Conservation (phyloP, 2,113 vertebrate species). For the Eonycteris spelaea region DNA sequence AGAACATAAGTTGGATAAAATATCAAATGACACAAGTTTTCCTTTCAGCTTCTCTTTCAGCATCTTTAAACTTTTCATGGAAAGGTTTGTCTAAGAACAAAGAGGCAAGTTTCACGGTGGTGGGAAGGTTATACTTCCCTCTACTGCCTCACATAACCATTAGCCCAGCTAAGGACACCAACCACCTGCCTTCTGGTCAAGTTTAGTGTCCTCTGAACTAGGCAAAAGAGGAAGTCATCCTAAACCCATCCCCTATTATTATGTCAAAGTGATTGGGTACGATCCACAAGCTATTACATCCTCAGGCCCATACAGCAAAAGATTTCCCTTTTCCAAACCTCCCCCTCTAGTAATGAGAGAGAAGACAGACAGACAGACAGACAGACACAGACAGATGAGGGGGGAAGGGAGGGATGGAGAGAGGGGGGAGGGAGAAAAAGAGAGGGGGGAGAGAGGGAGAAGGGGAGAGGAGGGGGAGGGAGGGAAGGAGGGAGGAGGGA, state of each 20-base stretch:
- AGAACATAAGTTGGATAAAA: background rate
- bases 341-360: background rate
- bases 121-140: background rate
- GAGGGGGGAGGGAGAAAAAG: too few relatives aligned
- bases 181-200: background rate
- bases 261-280: background rate
- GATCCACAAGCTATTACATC: background rate
- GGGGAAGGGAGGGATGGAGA: too few relatives aligned
- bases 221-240: background rate
- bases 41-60: background rate
- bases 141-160: background rate
- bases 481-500: too few relatives aligned
- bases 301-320: background rate
- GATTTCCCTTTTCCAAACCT: background rate
- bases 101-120: background rate
- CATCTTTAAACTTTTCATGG: background rate
- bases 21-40: background rate
- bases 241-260: background rate
- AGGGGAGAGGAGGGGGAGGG: too few relatives aligned
- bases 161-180: background rate
- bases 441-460: too few relatives aligned
- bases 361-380: too few relatives aligned
- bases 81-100: background rate
- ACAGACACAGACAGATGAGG: too few relatives aligned
- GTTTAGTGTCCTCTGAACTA: background rate